Conservation (phyloP, 2,113 vertebrate species). For the Neoarius graeffei region DNA sequence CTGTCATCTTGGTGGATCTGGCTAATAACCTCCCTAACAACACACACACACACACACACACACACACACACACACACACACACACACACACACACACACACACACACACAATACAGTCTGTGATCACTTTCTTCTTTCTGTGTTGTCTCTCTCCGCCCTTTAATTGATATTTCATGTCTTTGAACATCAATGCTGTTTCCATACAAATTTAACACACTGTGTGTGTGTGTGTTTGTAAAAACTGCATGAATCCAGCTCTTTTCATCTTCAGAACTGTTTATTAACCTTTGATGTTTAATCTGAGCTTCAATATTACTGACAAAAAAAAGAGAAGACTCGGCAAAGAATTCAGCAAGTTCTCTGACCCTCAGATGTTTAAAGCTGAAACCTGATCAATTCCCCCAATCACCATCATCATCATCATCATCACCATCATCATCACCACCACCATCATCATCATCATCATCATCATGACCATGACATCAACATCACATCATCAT, state of each 20-base stretch:
- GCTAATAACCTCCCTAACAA: not conserved
- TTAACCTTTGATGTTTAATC: conserved; percentile 14
- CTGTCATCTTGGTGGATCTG: too few relatives aligned
- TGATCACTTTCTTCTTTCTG: not conserved
- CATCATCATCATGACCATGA: not conserved
- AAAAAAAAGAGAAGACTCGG: not conserved
- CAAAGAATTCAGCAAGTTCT: not conserved
- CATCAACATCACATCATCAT: not conserved
- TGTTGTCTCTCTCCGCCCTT: not conserved
- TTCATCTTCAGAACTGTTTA: not conserved
- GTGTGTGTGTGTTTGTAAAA: conserved; percentile 6
- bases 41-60: not conserved
- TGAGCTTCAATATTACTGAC: not conserved
- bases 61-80: not conserved
- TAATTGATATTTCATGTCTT: not conserved
- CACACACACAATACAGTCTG: not conserved
- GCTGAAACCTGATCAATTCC: not conserved
- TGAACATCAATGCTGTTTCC: not conserved
- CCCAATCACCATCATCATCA: not conserved
- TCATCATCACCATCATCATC: not conserved
- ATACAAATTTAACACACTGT: not conserved
- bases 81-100: not conserved
- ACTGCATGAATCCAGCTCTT: not conserved
- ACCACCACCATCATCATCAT: not conserved
- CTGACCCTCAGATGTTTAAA: not conserved